Base-by-base conservation (phyloP, 2,888 invertebrate species). In the Drosophila buzzatii region DNA sequence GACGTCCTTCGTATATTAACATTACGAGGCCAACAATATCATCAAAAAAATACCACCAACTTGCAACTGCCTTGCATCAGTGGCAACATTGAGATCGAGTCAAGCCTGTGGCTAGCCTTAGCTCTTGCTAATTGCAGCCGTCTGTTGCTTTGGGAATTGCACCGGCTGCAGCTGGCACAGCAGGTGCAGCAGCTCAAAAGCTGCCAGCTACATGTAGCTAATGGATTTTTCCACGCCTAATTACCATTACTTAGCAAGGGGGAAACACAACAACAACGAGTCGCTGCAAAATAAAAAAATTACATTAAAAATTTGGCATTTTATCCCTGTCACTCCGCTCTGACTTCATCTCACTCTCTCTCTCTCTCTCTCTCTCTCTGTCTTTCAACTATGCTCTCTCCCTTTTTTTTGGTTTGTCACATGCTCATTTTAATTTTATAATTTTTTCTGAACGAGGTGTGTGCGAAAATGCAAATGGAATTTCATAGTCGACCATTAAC, bases 401-500 rank as follows among this genome's bases (percentile, higher is more conserved):
- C 16, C 5, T 16, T 16, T 80, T 83, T 75, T 80, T 66, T 20
- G 37, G 39, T 12, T 53, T 55, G 56, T 66, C 49, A 45, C 23
- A 65, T 51, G 18, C 66, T 67, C 80, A 75, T 78, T 62, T 79
- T 78, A 79, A 63, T 76, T 76, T 79, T 60, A 67, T 76, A 62
- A 68, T 76, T 67, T 73, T 73, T 73, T 55, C 23, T 18, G 44
- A 68, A 72, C 63, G 56, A 69, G 65, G 59, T 64, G 76, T 68
- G 68, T 64, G 73, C 56, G 69, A 73, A 87, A 89, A 86, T 84
- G 82, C 85, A 85, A 90, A 85, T 85, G 90, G 89, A 90, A 90
- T 90, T 90, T 89, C 86, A 88, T 83, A 90, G 90, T 89, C 79
- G 55, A 70, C 90, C 90, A 85, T 85, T 85, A 85, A 85, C 85